Percentiles rank a stretch among this genome's conserved stretches.
Conservation (phyloP, 2,113 vertebrate genomes). For the Thryonomys swinderianus region DNA sequence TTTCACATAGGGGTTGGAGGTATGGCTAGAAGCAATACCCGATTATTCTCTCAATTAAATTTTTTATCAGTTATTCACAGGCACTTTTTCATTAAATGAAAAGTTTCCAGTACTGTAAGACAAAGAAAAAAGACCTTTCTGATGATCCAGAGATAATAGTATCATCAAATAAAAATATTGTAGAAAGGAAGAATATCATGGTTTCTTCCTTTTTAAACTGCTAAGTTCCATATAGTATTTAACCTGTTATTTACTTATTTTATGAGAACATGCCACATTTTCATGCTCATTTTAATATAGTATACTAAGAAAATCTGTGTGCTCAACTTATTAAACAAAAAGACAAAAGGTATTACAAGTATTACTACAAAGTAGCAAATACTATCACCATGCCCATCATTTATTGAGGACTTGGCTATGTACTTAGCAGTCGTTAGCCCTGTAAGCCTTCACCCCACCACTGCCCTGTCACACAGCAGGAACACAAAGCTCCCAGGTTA, state of each 20-base stretch:
- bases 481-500: background rate
- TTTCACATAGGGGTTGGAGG: background rate
- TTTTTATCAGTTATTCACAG: slow-evolving; percentile 71
- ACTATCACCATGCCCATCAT: background rate
- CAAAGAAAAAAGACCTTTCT: background rate
- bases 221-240: background rate
- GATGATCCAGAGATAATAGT: background rate
- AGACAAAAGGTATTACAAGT: background rate
- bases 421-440: background rate
- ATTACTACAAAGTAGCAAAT: background rate
- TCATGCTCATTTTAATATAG: background rate
- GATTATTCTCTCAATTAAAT: slow-evolving; percentile 75
- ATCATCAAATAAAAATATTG: background rate
- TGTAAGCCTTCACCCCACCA: background rate
- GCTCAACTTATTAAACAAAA: slow-evolving; percentile 1
- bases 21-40: slow-evolving; percentile 64
- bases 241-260: background rate
- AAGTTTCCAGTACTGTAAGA: background rate
- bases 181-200: background rate
- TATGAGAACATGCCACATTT: background rate
- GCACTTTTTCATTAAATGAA: slow-evolving; percentile 71
- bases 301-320: background rate
- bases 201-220: background rate
- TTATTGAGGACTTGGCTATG: background rate
- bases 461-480: background rate